A percentile compares a stretch with the other conserved stretches of the same genome.
phyloP scores from a whole-genome alignment of 2,888 invertebrate genomes.

The Idaea aversata region DNA sequence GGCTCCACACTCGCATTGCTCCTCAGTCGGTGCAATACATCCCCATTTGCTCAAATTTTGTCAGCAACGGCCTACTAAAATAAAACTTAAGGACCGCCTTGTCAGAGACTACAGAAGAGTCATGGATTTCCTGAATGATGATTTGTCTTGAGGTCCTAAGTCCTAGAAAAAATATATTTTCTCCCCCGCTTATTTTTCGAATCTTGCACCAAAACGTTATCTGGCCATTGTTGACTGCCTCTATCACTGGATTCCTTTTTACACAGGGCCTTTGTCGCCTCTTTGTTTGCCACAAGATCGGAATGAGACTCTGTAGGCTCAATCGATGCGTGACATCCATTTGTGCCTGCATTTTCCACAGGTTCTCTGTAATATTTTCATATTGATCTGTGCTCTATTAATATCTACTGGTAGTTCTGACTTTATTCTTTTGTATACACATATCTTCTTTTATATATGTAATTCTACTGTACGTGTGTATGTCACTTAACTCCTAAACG shows the following conservation, averaged over 20 bases:
- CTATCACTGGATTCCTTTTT: conserved; percentile 79
- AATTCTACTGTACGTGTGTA: too few species aligned
- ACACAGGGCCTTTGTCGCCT: conserved; percentile 74
- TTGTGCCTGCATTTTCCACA: conserved; percentile 33
- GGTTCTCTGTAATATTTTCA: conserved; percentile 15
- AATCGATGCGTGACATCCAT: conserved; percentile 70
- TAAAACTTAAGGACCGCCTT: too few species aligned
- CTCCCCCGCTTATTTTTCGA: not conserved
- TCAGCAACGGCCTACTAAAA: too few species aligned
- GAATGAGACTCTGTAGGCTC: conserved; percentile 66
- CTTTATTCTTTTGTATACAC: not conserved
- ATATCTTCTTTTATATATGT: too few species aligned
- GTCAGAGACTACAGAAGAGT: too few species aligned
- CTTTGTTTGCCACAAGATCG: conserved; percentile 76
- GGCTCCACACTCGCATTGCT: too few species aligned
- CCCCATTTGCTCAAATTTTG: too few species aligned
- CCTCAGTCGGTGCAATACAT: too few species aligned
- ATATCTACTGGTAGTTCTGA: not conserved
- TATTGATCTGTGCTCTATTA: conserved; percentile 13
- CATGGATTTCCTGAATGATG: too few species aligned
- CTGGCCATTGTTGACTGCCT: conserved; percentile 78
- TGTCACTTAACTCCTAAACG: too few species aligned
- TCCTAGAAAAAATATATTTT: not conserved
- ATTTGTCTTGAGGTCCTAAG: too few species aligned
- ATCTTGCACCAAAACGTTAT: conserved; percentile 46